phyloP scores from a whole-genome alignment of 2,113 vertebrate genomes.

The Mobula hypostoma region DNA sequence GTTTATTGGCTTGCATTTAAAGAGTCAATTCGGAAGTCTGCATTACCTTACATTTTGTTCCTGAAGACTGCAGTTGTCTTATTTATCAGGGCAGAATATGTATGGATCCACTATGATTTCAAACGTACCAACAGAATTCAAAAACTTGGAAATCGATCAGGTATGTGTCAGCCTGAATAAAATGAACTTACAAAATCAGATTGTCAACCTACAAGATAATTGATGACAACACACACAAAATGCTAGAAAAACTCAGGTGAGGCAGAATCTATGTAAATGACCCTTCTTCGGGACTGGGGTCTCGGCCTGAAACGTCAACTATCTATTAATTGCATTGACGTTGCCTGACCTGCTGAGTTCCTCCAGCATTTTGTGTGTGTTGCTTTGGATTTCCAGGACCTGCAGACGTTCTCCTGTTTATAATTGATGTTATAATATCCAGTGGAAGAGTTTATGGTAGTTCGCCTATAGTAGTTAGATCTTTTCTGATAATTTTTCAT shows the following conservation, averaged over 20 bases:
- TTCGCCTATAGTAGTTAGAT: background rate
- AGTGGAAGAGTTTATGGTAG: background rate
- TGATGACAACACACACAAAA: too few relatives aligned
- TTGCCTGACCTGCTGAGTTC: too few relatives aligned
- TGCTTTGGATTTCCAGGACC: too few relatives aligned
- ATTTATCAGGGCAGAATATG: background rate
- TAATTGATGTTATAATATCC: background rate
- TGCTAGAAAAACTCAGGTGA: too few relatives aligned
- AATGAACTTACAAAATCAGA: background rate
- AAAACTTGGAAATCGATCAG: background rate
- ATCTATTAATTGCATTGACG: too few relatives aligned
- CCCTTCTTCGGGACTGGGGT: too few relatives aligned
- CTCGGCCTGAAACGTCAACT: too few relatives aligned
- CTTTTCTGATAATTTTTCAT: background rate
- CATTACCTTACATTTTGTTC: background rate
- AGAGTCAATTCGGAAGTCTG: background rate
- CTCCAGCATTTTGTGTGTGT: too few relatives aligned
- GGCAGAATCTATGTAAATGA: too few relatives aligned
- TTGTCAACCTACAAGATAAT: background rate
- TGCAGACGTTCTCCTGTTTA: too few relatives aligned
- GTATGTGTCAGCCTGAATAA: background rate
- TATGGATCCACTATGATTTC: background rate
- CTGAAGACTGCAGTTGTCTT: background rate
- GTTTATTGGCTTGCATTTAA: background rate
- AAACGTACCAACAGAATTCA: background rate